Conservation (phyloP, 2,888 invertebrate genomes). For the Thecophora atra region DNA sequence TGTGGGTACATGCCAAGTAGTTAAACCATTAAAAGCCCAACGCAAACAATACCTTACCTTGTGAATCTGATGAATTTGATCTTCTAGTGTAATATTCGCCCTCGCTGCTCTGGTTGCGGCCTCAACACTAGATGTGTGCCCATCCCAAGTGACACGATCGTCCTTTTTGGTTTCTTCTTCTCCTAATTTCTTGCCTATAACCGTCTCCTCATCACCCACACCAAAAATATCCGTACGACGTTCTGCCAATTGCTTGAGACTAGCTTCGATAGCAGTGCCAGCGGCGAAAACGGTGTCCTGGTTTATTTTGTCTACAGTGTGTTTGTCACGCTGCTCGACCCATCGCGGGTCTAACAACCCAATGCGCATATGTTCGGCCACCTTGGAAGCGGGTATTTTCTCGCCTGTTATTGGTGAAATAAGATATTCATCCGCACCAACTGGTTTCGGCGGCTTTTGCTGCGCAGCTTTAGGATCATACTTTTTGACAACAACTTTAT, state of each 20-base stretch:
- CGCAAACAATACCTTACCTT: conserved; percentile 69
- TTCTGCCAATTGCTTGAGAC: conserved; percentile 94
- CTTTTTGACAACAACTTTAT: conserved; percentile 94
- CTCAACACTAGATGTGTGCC: conserved; percentile 96
- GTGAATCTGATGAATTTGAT: conserved; percentile 97
- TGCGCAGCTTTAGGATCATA: conserved; percentile 92
- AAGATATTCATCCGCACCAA: conserved; percentile 85
- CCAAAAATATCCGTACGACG: conserved; percentile 99
- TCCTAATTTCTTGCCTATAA: conserved; percentile 98
- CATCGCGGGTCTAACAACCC: conserved; percentile 95
- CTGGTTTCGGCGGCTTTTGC: conserved; percentile 71
- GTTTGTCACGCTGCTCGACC: conserved; percentile 96
- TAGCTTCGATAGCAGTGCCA: conserved; percentile 93
- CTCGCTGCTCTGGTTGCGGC: conserved; percentile 93
- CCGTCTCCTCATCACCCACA: conserved; percentile 97
- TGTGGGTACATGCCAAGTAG: conserved; percentile 28
- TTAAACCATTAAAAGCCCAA: not conserved
- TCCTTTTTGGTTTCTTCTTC: conserved; percentile 87
- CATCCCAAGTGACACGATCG: conserved; percentile 97
- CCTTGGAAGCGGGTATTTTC: conserved; percentile 94
- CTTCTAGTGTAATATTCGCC: conserved; percentile 94
- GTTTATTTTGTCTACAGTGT: conserved; percentile 91
- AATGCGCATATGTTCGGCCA: conserved; percentile 98
- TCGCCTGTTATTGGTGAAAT: conserved; percentile 99
- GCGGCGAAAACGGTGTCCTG: conserved; percentile 74